These are phyloP conservation scores for Mimas tiliae DNA, from an alignment of 2,888 invertebrate species.

Conservation along the genomic window DNA sequence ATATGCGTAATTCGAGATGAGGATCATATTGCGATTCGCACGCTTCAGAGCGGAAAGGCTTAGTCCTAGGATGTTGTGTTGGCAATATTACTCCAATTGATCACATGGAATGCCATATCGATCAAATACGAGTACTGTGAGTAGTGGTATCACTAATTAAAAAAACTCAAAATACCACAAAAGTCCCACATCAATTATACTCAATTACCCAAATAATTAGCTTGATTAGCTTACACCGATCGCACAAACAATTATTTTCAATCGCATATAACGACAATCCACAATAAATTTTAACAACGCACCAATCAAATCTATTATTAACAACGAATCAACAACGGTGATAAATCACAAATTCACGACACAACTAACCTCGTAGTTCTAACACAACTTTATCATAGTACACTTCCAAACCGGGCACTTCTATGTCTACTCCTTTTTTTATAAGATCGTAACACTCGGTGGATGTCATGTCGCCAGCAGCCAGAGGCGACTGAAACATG, in stretches of 20 bases:
- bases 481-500: constrained; percentile 57
- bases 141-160: not conserved
- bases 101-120: not conserved
- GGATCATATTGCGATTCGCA: constrained; percentile 70
- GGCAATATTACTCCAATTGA: constrained; percentile 13
- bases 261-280: not conserved
- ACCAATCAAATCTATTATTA: constrained; percentile 19
- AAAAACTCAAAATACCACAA: not conserved
- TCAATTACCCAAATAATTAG: not conserved
- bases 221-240: constrained; percentile 4
- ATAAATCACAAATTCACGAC: constrained; percentile 34
- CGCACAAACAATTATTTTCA: constrained; percentile 6
- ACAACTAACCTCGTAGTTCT: constrained; percentile 84
- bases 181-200: not conserved
- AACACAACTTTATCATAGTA: constrained; percentile 85
- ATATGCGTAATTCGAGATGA: constrained; percentile 69
- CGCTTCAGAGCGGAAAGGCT: constrained; percentile 70
- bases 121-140: not conserved
- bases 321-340: constrained; percentile 17
- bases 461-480: constrained; percentile 76
- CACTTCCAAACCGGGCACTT: constrained; percentile 81
- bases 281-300: constrained; percentile 10
- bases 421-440: constrained; percentile 77
- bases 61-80: constrained; percentile 49
- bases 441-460: constrained; percentile 82